These are phyloP conservation scores for Cervus canadensis DNA, from an alignment of 2,113 vertebrate genomes.

Conservation along the genomic window DNA sequence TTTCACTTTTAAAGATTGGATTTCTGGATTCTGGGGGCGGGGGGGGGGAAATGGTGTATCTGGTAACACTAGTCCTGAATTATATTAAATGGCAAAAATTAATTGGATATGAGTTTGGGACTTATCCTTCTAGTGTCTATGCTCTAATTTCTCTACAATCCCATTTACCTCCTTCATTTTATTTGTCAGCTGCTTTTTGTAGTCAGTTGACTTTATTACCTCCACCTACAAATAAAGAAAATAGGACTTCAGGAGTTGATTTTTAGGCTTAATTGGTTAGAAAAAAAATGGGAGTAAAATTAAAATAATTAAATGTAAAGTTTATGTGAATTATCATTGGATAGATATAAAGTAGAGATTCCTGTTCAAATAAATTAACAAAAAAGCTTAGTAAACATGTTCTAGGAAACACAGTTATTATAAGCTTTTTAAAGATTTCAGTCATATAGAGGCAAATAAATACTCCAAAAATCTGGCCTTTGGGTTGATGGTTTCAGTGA, in stretches of 20 bases:
- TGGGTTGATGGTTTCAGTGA: background rate
- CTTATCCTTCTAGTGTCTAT: background rate
- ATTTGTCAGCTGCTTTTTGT: background rate
- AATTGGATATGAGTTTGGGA: background rate
- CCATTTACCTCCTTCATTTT: background rate
- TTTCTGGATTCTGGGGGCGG: no score
- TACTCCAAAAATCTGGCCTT: background rate
- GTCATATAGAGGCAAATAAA: background rate
- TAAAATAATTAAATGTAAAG: background rate
- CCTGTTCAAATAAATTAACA: background rate
- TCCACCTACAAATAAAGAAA: background rate
- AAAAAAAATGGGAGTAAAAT: background rate
- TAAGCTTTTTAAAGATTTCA: background rate
- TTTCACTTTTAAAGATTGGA: background rate
- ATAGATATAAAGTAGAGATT: background rate
- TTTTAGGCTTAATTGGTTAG: background rate
- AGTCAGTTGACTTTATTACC: background rate
- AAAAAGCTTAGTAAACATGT: background rate
- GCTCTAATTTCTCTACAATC: background rate
- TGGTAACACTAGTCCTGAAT: background rate
- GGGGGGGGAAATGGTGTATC: background rate
- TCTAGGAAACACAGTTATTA: background rate
- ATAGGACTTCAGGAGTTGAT: background rate
- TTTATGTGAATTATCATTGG: background rate
- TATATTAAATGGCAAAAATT: background rate